A percentile compares a stretch with the other conserved stretches of the same genome.
Conservation (phyloP, 2,888 invertebrate genomes). For the Mythimna vitellina region DNA sequence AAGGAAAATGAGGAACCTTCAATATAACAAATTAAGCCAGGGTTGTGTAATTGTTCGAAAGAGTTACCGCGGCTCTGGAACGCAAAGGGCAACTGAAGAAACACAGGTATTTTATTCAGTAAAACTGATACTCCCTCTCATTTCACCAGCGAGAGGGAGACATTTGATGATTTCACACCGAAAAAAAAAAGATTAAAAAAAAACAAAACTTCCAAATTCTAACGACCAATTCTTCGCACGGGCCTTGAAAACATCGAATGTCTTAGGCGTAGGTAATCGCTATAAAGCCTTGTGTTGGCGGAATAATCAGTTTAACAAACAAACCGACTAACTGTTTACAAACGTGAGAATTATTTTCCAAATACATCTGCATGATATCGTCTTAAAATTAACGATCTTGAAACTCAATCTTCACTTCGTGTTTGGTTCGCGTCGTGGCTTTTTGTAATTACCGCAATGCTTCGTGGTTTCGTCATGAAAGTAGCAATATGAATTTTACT, state of each 20-base stretch:
- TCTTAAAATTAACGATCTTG: conserved; percentile 3
- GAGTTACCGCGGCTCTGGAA: no score
- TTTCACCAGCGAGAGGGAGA: no score
- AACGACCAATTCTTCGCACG: conserved; percentile 20
- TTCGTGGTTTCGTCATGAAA: conserved; percentile 1
- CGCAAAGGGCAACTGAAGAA: no score
- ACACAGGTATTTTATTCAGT: no score
- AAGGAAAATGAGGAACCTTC: no score
- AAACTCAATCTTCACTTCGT: neutral
- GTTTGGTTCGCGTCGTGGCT: neutral
- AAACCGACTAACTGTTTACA: conserved; percentile 29
- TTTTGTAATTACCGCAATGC: conserved; percentile 1
- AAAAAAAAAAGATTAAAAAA: no score
- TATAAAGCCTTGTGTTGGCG: conserved; percentile 38
- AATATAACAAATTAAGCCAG: no score
- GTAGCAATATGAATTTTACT: neutral
- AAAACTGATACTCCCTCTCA: no score
- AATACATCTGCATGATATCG: conserved; percentile 15
- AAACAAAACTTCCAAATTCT: conserved; percentile 10
- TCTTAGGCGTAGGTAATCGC: conserved; percentile 16
- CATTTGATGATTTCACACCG: no score
- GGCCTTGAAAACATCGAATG: conserved; percentile 30
- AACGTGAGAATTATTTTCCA: conserved; percentile 30
- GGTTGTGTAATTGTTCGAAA: no score
- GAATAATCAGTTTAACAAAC: conserved; percentile 44